Conservation (phyloP, 2,888 invertebrate genomes). For the Platerodrilus igneus region DNA sequence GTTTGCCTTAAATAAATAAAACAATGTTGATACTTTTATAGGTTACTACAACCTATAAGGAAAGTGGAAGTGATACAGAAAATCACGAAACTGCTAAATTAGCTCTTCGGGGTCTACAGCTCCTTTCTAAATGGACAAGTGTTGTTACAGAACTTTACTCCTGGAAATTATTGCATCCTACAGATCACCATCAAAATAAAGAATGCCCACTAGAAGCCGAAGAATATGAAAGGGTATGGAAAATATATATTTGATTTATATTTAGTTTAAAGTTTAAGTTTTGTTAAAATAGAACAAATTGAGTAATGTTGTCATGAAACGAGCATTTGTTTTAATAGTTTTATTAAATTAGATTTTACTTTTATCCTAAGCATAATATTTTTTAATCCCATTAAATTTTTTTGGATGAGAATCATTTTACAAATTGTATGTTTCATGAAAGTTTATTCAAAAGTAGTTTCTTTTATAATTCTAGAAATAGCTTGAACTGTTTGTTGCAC, state of each 20-base stretch:
- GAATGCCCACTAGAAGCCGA: slow-evolving; percentile 95
- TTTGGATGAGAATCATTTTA: no score
- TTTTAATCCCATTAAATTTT: no score
- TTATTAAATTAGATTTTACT: background rate
- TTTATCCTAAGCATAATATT: no score
- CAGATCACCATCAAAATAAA: slow-evolving; percentile 92
- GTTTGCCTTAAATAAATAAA: slow-evolving; percentile 7
- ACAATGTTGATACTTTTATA: slow-evolving; percentile 34
- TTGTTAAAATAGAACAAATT: no score
- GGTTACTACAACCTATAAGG: slow-evolving; percentile 91
- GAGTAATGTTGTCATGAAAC: slow-evolving; percentile 3
- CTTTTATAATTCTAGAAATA: no score
- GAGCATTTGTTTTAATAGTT: slow-evolving; percentile 2
- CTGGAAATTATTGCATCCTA: slow-evolving; percentile 97
- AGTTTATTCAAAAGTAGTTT: no score
- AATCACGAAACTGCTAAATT: slow-evolving; percentile 88
- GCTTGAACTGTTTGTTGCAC: no score
- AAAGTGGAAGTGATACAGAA: slow-evolving; percentile 86
- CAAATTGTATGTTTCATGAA: no score
- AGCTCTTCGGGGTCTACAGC: slow-evolving; percentile 85
- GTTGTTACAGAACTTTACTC: slow-evolving; percentile 95
- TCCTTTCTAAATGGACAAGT: slow-evolving; percentile 94
- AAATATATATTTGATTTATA: no score
- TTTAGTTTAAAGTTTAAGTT: no score
- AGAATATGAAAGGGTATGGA: slow-evolving; percentile 90